These are phyloP conservation scores for Leptinotarsa defecta DNA, from an alignment of 1,140 invertebrate genomes.

Conservation along the genomic window DNA sequence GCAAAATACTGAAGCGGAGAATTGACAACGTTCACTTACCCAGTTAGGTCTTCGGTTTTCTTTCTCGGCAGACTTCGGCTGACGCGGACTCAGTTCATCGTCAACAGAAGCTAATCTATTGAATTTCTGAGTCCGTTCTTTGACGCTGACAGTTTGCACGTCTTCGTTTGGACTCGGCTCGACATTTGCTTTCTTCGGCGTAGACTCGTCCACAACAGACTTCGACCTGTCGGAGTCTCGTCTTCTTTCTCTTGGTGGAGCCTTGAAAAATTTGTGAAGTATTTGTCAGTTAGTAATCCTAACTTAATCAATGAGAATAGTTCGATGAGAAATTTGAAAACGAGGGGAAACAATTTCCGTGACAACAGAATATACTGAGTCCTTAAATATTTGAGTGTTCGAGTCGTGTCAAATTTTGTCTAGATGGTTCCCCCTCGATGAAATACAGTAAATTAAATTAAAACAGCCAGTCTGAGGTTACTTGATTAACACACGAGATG, in stretches of 20 bases:
- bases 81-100: slow-evolving; percentile 66
- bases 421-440: too few species aligned
- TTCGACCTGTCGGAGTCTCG: slow-evolving; percentile 9
- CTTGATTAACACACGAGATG: too few species aligned
- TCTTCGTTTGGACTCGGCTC: slow-evolving; percentile 46
- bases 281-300: too few species aligned
- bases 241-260: slow-evolving; percentile 48
- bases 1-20: neutral
- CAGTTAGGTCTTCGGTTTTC: slow-evolving; percentile 37
- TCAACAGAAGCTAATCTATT: slow-evolving; percentile 85
- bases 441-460: too few species aligned
- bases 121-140: slow-evolving; percentile 89
- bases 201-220: neutral
- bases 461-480: too few species aligned
- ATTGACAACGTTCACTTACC: slow-evolving; percentile 29
- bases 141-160: slow-evolving; percentile 77
- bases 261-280: slow-evolving; percentile 30
- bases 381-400: too few species aligned
- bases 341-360: too few species aligned
- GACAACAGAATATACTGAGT: too few species aligned
- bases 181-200: slow-evolving; percentile 18
- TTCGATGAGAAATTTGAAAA: too few species aligned
- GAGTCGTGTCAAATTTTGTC: too few species aligned
- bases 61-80: slow-evolving; percentile 56
- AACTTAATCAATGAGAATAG: too few species aligned